Percentiles rank a stretch among this genome's conserved stretches.
Evolutionary conservation across 2,888 invertebrate genomes (phyloP).

Genomic region (Diploptera punctata): DNA sequence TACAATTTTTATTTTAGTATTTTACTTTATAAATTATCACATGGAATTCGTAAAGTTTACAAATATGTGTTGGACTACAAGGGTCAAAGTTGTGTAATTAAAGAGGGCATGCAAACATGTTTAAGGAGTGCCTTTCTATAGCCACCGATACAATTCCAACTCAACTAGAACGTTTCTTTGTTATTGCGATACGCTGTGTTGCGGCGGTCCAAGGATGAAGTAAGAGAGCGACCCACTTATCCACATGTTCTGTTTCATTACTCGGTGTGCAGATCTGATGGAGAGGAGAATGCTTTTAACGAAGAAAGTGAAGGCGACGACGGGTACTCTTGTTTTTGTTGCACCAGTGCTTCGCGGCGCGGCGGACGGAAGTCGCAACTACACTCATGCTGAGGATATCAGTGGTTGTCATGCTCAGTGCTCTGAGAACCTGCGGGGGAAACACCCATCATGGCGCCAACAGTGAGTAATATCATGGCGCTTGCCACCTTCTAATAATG

Average conservation of each 20-base stretch:
- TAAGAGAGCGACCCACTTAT: conserved; percentile 24
- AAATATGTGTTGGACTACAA: no score
- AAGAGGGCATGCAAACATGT: no score
- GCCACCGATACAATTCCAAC: no score
- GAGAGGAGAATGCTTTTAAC: not conserved
- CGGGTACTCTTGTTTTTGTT: not conserved
- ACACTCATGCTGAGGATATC: conserved; percentile 7
- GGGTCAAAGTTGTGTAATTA: no score
- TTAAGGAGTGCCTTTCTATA: no score
- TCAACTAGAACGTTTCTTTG: not conserved
- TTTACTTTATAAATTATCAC: no score
- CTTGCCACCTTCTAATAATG: no score
- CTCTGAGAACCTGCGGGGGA: conserved; percentile 3
- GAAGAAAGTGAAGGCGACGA: not conserved
- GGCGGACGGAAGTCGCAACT: not conserved
- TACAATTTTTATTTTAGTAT: no score
- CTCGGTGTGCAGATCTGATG: not conserved
- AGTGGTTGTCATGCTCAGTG: not conserved
- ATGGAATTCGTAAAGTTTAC: no score
- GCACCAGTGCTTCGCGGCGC: not conserved
- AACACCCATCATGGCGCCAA: not conserved
- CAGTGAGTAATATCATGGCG: not conserved
- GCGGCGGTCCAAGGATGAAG: conserved; percentile 20
- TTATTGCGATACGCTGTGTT: not conserved
- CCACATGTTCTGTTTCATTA: not conserved